Evolutionary conservation across 2,888 invertebrate genomes (phyloP).

Genomic region (Drosophila mimica): DNA sequence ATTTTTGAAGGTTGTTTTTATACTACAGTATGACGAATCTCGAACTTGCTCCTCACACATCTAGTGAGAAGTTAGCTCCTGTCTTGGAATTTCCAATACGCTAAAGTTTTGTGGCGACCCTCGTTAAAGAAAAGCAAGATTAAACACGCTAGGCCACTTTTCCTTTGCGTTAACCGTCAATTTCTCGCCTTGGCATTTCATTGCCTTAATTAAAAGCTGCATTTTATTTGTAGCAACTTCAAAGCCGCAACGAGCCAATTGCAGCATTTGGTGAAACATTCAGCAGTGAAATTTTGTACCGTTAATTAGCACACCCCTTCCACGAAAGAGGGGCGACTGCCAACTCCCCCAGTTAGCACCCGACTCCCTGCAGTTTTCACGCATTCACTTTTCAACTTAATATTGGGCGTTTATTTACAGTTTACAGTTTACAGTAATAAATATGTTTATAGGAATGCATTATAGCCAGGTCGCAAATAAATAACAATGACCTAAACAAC

Average conservation of each 20-base stretch:
- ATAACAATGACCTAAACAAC: slow-evolving; percentile 53
- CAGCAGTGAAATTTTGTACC: slow-evolving; percentile 66
- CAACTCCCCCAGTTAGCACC: neutral
- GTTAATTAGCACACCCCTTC: slow-evolving; percentile 54
- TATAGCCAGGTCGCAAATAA: slow-evolving; percentile 48
- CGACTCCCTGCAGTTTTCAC: neutral
- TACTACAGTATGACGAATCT: neutral
- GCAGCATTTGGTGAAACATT: slow-evolving; percentile 60
- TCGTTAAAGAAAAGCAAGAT: slow-evolving; percentile 62
- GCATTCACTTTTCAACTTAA: slow-evolving; percentile 45
- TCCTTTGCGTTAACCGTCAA: slow-evolving; percentile 57
- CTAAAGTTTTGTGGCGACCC: slow-evolving; percentile 34
- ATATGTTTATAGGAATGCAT: slow-evolving; percentile 76
- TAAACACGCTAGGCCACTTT: slow-evolving; percentile 73
- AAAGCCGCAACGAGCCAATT: slow-evolving; percentile 43
- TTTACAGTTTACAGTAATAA: slow-evolving; percentile 70
- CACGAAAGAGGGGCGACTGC: neutral
- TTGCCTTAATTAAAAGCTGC: slow-evolving; percentile 77
- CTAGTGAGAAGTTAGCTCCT: neutral
- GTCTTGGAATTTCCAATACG: neutral
- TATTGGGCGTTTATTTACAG: slow-evolving; percentile 67
- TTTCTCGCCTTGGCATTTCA: slow-evolving; percentile 73
- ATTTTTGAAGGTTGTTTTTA: neutral
- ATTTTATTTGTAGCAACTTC: slow-evolving; percentile 69
- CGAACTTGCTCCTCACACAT: neutral